These are phyloP conservation scores for Drosophila lacteicornis DNA, from an alignment of 1,140 invertebrate genomes.

Conservation along the genomic window DNA sequence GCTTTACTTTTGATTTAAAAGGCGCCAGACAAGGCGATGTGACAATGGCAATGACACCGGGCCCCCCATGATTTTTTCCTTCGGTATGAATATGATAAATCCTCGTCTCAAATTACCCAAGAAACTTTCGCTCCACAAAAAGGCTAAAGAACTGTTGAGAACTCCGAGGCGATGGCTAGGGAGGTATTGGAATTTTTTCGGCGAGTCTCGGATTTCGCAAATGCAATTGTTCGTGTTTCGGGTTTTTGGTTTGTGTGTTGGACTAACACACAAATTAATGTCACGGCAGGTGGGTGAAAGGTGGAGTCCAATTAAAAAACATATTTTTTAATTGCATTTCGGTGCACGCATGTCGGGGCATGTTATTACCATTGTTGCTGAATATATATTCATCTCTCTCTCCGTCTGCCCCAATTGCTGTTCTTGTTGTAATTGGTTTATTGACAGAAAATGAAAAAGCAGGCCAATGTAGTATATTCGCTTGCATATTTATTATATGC, in stretches of 20 bases:
- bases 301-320: slow-evolving; percentile 70
- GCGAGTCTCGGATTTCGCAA: slow-evolving; percentile 41
- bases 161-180: background rate
- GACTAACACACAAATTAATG: slow-evolving; percentile 75
- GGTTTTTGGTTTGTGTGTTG: slow-evolving; percentile 33
- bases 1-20: slow-evolving; percentile 64
- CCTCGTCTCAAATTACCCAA: slow-evolving; percentile 62
- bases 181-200: slow-evolving; percentile 25
- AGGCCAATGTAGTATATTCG: slow-evolving; percentile 53
- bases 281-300: slow-evolving; percentile 69
- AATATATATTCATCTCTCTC: slow-evolving; percentile 10
- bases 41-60: slow-evolving; percentile 64
- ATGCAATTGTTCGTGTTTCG: slow-evolving; percentile 34
- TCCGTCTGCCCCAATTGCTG: slow-evolving; percentile 20
- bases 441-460: slow-evolving; percentile 65
- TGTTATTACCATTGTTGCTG: slow-evolving; percentile 36
- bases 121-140: slow-evolving; percentile 55
- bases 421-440: slow-evolving; percentile 75
- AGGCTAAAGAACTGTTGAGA: slow-evolving; percentile 25
- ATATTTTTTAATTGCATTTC: slow-evolving; percentile 80
- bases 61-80: slow-evolving; percentile 29
- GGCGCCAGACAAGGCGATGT: slow-evolving; percentile 52
- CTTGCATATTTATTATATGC: slow-evolving; percentile 33
- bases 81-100: slow-evolving; percentile 52
- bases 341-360: slow-evolving; percentile 56